Evolutionary conservation across 2,888 invertebrate species (phyloP).

Genomic region (Chrysopilus asiliformis): DNA sequence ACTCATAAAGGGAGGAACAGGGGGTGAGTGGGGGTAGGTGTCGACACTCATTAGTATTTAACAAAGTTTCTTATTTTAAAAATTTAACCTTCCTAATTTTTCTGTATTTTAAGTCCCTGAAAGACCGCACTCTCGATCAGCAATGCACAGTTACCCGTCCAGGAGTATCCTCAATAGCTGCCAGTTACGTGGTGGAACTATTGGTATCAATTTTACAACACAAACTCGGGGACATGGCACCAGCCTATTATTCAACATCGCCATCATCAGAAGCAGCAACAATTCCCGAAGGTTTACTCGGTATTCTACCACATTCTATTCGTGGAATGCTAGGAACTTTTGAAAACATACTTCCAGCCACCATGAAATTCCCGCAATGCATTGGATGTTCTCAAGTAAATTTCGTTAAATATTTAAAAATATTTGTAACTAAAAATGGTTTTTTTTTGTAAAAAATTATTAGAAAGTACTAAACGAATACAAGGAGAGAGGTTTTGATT

Average conservation of each 20-base stretch:
- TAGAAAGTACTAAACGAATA: slow-evolving; percentile 39
- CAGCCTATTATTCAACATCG: slow-evolving; percentile 42
- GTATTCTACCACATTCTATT: slow-evolving; percentile 83
- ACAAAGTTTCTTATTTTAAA: not conserved
- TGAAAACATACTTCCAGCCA: slow-evolving; percentile 71
- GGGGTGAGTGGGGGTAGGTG: no score
- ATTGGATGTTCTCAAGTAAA: slow-evolving; percentile 77
- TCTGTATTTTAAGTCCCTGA: slow-evolving; percentile 53
- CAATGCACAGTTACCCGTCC: slow-evolving; percentile 97
- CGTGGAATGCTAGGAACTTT: slow-evolving; percentile 79
- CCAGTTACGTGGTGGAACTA: slow-evolving; percentile 82
- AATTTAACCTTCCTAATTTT: not conserved
- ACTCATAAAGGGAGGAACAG: no score
- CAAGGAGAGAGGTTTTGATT: slow-evolving; percentile 46
- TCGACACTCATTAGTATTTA: no score
- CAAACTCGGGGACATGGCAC: slow-evolving; percentile 50
- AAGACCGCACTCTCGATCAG: slow-evolving; percentile 88
- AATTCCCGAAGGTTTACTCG: slow-evolving; percentile 51
- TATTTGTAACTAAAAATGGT: not conserved
- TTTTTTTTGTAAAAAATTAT: not conserved
- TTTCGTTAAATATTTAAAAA: slow-evolving; percentile 2
- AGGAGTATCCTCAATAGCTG: slow-evolving; percentile 82
- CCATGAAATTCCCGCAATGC: slow-evolving; percentile 75
- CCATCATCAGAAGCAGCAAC: slow-evolving; percentile 21
- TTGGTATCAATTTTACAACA: slow-evolving; percentile 78